Base-by-base conservation (phyloP, 2,113 vertebrate species). In the Perca flavescens region DNA sequence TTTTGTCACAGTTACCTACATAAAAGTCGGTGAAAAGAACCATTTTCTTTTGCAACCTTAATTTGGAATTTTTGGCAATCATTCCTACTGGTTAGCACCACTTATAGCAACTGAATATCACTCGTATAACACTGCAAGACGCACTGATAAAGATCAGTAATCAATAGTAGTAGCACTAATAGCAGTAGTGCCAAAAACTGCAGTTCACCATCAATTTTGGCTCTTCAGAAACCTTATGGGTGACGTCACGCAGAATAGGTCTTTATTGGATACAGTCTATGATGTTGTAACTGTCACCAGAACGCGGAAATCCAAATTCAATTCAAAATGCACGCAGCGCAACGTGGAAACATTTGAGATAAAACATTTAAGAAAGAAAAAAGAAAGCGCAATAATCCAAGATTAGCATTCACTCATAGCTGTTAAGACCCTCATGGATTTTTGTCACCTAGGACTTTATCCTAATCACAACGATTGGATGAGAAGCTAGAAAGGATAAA, bases 401-500 rank as follows among this genome's bases (percentile, higher is more conserved):
- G 77, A 74, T 77, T 54, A 56, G 12, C 34, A 61, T 21, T 50
- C 25, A 10, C 31, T 56, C 15, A 46, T 3, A 67, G 34, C 22
- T 34, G 34, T 34, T 34, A 34, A 34, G 5, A 34, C 34, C 16
- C 17, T 77, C 1, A 3, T 69, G 17, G 54, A 56, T 83, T 70
- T 65, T 73, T 34, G 63, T 71, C 52, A 61, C 28, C 6, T 6
- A 13, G 67, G 57, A 80, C 68, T 74, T 62, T 28, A 58, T 66
- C 50, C 53, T 53, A 74, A 84, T 79, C 52, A 84, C 66, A 46
- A 36, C 8, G 65, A 85, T 58, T 54, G 16, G 46, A 80, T 2
- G 28, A 43, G 40, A 43, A 10, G 40, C 10, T 43, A 43, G 40
- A 80, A 63, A 62, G 58, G 74, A 86, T 80, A 77, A 85, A 89